Base-by-base conservation (phyloP, 2,797 vertebrate genomes). In the Octomys mimax region DNA sequence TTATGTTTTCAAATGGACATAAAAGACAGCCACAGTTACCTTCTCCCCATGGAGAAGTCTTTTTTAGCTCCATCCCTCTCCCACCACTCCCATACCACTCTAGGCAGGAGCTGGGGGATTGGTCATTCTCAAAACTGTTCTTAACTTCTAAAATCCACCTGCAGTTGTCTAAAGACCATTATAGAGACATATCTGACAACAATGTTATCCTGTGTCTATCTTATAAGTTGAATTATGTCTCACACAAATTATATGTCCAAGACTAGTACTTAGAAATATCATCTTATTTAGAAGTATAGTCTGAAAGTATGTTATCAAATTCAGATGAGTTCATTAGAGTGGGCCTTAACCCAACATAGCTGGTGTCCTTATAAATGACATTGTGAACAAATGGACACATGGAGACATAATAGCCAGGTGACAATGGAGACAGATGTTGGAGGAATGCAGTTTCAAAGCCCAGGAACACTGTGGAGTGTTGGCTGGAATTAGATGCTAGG, bases 191-290 rank as follows among this genome's bases (percentile, higher is more conserved):
- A 88, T 64, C 6, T 75, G 61, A 79, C 33, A 85, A 12, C 1
- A 36, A 26, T 59, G 92, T 81, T 70, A 92, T 71, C 11, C 6
- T 42, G 3, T 85, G 13, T 33, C 11, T 46, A 8, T 92, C 6
- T 94, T 73, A 19, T 86, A 22, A 19, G 12, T 92, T 97, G 42
- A 85, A 89, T 79, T 89, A 13, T 91, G 4, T 85, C 1, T 11
- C 4, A 73, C 6, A 68, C 66, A 59, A 68, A 31, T 22, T 39
- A 26, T 5, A 73, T 42, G 11, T 77, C 4, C 21, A 49, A 64
- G 12, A 80, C 13, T 71, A 2, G 13, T 78, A 33, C 13, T 22
- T 64, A 1, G 13, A 57, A 91, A 54, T 89, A 33, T 61, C 5
- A 80, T 62, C 62, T 81, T 90, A 81, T 87, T 81, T 88, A 31